These are phyloP conservation scores for Calliphora vicina DNA, from an alignment of 1,140 invertebrate species.

Conservation along the genomic window DNA sequence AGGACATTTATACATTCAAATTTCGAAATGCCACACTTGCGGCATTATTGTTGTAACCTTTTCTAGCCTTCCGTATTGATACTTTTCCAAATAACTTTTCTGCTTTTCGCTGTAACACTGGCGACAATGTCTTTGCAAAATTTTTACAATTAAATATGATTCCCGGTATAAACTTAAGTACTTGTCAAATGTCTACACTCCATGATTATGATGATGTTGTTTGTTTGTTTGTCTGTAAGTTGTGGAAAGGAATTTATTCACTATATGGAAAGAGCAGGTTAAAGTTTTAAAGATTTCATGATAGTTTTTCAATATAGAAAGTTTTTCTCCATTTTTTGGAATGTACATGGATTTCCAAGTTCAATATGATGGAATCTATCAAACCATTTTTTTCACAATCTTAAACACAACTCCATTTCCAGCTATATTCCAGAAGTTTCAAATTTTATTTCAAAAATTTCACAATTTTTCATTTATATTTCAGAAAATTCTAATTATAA, in stretches of 20 bases:
- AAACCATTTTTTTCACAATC: too few relatives aligned
- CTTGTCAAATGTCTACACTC: slow-evolving; percentile 29
- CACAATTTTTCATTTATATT: too few relatives aligned
- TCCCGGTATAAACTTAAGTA: slow-evolving; percentile 22
- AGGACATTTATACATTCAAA: background rate
- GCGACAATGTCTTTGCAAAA: background rate
- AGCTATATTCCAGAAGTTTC: too few relatives aligned
- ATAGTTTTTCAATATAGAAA: too few relatives aligned
- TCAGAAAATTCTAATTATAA: too few relatives aligned
- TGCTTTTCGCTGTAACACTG: background rate
- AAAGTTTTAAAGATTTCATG: too few relatives aligned
- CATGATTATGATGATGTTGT: slow-evolving; percentile 12
- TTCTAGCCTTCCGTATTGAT: background rate
- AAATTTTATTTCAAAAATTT: too few relatives aligned
- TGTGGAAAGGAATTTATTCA: background rate
- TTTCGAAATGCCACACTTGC: slow-evolving; percentile 10
- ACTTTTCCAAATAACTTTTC: background rate
- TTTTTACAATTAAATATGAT: slow-evolving; percentile 27
- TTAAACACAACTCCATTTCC: too few relatives aligned
- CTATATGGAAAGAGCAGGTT: background rate
- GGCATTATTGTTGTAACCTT: slow-evolving; percentile 5
- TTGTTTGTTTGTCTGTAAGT: background rate
- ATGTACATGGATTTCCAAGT: too few relatives aligned
- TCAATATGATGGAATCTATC: too few relatives aligned
- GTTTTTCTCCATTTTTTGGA: too few relatives aligned